Percentiles rank a stretch among this genome's conserved stretches.
phyloP scores from a whole-genome alignment of 2,888 invertebrate genomes.

The Latheticus oryzae region DNA sequence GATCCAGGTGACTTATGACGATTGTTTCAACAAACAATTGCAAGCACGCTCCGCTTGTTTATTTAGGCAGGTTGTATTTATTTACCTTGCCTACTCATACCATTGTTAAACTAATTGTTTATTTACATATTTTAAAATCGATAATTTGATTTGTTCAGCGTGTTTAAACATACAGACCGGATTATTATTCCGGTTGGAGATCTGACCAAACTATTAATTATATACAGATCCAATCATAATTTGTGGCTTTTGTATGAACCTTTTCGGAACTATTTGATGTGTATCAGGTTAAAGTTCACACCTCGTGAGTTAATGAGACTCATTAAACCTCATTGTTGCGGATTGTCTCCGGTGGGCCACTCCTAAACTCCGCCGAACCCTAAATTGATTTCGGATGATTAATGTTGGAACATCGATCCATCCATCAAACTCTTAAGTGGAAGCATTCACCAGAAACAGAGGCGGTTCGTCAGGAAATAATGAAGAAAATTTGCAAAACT shows the following conservation, averaged over 20 bases:
- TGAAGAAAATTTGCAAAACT: too few relatives aligned
- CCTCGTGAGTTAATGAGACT: constrained; percentile 56
- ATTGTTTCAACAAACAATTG: constrained; percentile 61
- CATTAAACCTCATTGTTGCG: constrained; percentile 58
- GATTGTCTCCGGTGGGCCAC: constrained; percentile 56
- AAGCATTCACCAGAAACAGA: constrained; percentile 54
- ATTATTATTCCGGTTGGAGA: constrained; percentile 12
- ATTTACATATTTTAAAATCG: constrained; percentile 52
- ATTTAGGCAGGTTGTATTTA: constrained; percentile 54
- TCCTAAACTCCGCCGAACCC: constrained; percentile 51
- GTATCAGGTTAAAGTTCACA: constrained; percentile 53
- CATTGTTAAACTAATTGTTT: constrained; percentile 58
- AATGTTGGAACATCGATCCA: constrained; percentile 60
- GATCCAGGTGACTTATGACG: constrained; percentile 62
- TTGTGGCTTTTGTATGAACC: constrained; percentile 17
- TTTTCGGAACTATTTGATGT: constrained; percentile 30
- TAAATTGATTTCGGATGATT: constrained; percentile 64
- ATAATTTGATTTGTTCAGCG: constrained; percentile 32
- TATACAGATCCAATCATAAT: constrained; percentile 20
- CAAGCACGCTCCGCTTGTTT: constrained; percentile 58
- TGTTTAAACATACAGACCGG: constrained; percentile 6
- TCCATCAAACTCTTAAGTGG: constrained; percentile 62
- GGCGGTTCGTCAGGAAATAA: constrained; percentile 38
- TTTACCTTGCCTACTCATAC: constrained; percentile 50
- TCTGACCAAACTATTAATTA: constrained; percentile 14